A percentile compares a stretch with the other conserved stretches of the same genome.
Evolutionary conservation across 2,113 vertebrate genomes (phyloP).

Genomic region (Vireo altiloquus): DNA sequence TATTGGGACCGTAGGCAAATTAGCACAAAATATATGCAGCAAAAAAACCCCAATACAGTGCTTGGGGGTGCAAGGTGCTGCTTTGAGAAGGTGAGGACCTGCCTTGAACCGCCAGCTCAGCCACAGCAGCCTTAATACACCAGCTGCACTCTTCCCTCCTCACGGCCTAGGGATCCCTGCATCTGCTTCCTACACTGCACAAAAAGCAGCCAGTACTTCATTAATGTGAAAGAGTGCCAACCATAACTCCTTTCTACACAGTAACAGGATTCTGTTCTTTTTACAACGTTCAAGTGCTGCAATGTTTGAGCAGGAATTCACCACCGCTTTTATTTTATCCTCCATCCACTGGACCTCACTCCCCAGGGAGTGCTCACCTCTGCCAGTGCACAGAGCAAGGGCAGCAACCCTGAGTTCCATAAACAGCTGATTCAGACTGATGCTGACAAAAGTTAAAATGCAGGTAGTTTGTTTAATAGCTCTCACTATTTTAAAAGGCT

Average conservation of each 20-base stretch:
- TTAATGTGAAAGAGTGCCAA: neutral
- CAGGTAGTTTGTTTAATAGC: neutral
- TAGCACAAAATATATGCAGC: neutral
- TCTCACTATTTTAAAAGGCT: neutral
- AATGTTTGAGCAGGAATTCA: neutral
- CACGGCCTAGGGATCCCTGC: neutral
- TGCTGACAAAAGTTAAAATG: neutral
- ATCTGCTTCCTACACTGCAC: neutral
- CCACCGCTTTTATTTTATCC: neutral
- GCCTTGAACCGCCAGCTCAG: neutral
- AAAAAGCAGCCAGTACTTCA: neutral
- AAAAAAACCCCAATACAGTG: accelerated
- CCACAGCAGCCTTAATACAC: neutral
- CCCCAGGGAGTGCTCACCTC: neutral
- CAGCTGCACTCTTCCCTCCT: neutral
- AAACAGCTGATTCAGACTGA: neutral
- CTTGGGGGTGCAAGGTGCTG: accelerated
- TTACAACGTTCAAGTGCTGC: neutral
- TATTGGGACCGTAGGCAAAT: neutral
- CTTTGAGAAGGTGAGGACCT: neutral
- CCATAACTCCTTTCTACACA: neutral
- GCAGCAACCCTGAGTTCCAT: neutral
- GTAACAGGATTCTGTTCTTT: neutral
- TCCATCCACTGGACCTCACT: neutral
- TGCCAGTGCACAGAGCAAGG: neutral